phyloP scores from a whole-genome alignment of 2,888 invertebrate species.

The Maniola hyperantus region DNA sequence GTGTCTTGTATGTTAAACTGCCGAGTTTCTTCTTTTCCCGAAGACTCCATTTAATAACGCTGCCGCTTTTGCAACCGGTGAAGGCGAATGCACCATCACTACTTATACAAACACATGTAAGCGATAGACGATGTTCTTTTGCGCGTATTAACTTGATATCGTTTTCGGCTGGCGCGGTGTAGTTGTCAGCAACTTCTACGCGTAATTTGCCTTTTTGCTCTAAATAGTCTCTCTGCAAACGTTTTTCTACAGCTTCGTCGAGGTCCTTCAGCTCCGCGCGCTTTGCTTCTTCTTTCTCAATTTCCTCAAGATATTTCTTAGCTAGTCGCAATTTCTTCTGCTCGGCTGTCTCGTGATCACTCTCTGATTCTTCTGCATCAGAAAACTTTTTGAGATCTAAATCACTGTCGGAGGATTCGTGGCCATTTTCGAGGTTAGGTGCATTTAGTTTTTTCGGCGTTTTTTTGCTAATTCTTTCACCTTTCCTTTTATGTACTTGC shows the following conservation, averaged over 20 bases:
- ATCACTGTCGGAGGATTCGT: constrained; percentile 86
- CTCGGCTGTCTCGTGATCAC: constrained; percentile 91
- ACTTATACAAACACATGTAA: constrained; percentile 92
- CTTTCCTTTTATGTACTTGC: constrained; percentile 79
- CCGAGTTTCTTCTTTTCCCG: constrained; percentile 84
- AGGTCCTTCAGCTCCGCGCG: constrained; percentile 85
- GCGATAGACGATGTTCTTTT: constrained; percentile 89
- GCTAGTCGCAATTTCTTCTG: constrained; percentile 95
- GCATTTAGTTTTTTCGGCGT: constrained; percentile 62
- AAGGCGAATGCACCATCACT: constrained; percentile 88
- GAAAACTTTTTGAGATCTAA: constrained; percentile 83
- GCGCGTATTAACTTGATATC: constrained; percentile 84
- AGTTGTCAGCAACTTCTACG: constrained; percentile 87
- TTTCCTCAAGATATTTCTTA: constrained; percentile 93
- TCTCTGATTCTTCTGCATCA: constrained; percentile 77
- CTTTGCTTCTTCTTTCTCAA: constrained; percentile 90
- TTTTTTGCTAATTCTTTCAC: constrained; percentile 68
- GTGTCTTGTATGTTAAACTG: constrained; percentile 75
- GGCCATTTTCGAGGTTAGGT: constrained; percentile 77
- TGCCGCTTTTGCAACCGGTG: constrained; percentile 94
- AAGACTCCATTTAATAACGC: constrained; percentile 92
- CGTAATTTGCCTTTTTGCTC: constrained; percentile 92
- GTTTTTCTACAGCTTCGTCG: constrained; percentile 86
- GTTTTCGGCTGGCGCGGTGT: constrained; percentile 54
- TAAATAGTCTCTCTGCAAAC: constrained; percentile 92